Percentiles rank a stretch among this genome's conserved stretches.
phyloP scores from a whole-genome alignment of 2,113 vertebrate species.

The Poecilia latipinna region DNA sequence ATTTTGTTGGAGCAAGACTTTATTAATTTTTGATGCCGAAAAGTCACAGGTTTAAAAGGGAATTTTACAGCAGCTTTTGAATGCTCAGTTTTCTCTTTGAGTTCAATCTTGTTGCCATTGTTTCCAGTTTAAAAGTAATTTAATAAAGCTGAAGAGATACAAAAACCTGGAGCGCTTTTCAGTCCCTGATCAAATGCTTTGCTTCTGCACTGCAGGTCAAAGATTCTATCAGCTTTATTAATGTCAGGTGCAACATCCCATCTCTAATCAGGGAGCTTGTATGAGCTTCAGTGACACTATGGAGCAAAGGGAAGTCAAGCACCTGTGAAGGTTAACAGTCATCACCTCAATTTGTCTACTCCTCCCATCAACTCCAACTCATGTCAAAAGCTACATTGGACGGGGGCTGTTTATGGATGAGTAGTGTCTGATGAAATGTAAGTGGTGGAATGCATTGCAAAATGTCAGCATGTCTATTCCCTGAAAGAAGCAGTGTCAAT shows the following conservation, averaged over 20 bases:
- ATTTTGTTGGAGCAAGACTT: background rate
- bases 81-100: background rate
- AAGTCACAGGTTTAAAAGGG: background rate
- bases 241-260: conserved; percentile 36
- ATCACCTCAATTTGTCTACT: conserved; percentile 61
- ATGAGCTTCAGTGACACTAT: background rate
- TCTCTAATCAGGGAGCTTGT: conserved; percentile 33
- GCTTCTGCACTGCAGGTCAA: conserved; percentile 19
- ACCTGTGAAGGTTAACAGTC: conserved; percentile 62
- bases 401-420: conserved; percentile 42
- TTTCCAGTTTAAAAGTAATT: background rate
- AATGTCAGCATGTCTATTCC: conserved; percentile 54
- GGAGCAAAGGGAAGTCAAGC: conserved; percentile 39
- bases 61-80: background rate
- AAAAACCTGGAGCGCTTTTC: conserved; percentile 1
- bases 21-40: background rate
- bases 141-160: conserved; percentile 15
- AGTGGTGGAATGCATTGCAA: conserved; percentile 43
- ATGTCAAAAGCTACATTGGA: conserved; percentile 47
- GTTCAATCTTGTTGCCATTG: background rate
- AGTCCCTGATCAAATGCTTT: conserved; percentile 12
- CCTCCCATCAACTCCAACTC: conserved; percentile 39
- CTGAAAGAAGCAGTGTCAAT: conserved; percentile 31
- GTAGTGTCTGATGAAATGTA: conserved; percentile 52
- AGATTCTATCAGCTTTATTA: conserved; percentile 28